Evolutionary conservation across 2,888 invertebrate genomes (phyloP).

Genomic region (Rapana venosa): DNA sequence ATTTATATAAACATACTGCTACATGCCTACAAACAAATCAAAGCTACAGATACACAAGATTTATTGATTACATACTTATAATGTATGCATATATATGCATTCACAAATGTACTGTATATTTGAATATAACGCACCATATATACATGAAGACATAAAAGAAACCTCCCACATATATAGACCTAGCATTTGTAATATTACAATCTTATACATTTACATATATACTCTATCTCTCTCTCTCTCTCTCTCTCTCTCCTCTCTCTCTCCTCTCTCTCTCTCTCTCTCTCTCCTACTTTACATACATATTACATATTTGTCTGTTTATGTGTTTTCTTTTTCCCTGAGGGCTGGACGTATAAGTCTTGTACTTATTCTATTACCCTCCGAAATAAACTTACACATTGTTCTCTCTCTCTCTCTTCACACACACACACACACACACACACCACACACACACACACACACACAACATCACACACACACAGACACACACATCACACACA

Average conservation of each 20-base stretch:
- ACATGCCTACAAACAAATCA: too few relatives aligned
- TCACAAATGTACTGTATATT: neutral
- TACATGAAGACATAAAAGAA: too few relatives aligned
- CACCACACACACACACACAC: neutral
- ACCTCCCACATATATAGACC: too few relatives aligned
- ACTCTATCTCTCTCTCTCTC: neutral
- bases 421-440: neutral
- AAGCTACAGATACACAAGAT: too few relatives aligned
- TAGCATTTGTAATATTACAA: too few relatives aligned
- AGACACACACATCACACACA: neutral
- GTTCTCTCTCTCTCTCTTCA: neutral
- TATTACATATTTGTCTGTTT: too few relatives aligned
- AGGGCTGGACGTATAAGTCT: too few relatives aligned
- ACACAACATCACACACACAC: neutral
- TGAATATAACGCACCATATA: too few relatives aligned
- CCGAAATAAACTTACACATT: neutral
- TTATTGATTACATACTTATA: too few relatives aligned
- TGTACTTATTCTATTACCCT: neutral
- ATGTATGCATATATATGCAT: slow-evolving; percentile 5
- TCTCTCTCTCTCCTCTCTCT: neutral
- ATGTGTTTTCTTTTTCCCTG: too few relatives aligned
- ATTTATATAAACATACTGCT: neutral
- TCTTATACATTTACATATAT: too few relatives aligned
- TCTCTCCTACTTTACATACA: neutral
- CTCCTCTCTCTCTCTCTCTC: neutral